Percentiles rank a stretch among this genome's conserved stretches.
Evolutionary conservation across 2,888 invertebrate species (phyloP).

Genomic region (Heliconius charithonia): DNA sequence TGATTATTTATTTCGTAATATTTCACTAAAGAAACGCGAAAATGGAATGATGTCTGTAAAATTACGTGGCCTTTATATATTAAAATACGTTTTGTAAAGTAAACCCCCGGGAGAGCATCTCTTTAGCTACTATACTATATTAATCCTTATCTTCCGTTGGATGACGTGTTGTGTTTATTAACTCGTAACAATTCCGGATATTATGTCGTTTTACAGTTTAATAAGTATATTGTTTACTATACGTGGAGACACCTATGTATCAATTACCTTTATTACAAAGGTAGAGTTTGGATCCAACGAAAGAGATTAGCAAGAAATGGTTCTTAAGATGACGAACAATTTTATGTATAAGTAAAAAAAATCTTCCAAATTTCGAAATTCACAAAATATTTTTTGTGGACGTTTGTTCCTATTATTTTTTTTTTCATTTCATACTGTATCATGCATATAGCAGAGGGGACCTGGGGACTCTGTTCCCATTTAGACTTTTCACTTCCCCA

Average conservation of each 20-base stretch:
- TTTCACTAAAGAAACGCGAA: slow-evolving; percentile 1
- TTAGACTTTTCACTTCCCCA: no score
- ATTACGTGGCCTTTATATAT: slow-evolving; percentile 31
- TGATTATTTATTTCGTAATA: background rate
- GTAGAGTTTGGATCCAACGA: background rate
- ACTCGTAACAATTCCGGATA: background rate
- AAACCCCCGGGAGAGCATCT: slow-evolving; percentile 33
- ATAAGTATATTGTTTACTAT: background rate
- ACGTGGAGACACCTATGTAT: background rate
- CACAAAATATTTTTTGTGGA: no score
- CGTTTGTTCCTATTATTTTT: no score
- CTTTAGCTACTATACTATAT: background rate
- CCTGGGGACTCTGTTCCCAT: no score
- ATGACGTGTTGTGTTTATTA: background rate
- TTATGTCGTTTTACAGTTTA: background rate
- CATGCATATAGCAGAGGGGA: no score
- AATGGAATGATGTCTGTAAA: slow-evolving; percentile 32
- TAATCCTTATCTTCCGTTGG: background rate
- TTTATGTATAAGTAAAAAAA: background rate
- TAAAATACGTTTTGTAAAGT: slow-evolving; percentile 19
- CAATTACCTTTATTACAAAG: background rate
- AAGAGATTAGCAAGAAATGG: background rate
- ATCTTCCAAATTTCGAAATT: no score
- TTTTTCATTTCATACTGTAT: no score
- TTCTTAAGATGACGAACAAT: background rate